phyloP scores from a whole-genome alignment of 2,797 vertebrate genomes.

The Darevskia mixta region DNA sequence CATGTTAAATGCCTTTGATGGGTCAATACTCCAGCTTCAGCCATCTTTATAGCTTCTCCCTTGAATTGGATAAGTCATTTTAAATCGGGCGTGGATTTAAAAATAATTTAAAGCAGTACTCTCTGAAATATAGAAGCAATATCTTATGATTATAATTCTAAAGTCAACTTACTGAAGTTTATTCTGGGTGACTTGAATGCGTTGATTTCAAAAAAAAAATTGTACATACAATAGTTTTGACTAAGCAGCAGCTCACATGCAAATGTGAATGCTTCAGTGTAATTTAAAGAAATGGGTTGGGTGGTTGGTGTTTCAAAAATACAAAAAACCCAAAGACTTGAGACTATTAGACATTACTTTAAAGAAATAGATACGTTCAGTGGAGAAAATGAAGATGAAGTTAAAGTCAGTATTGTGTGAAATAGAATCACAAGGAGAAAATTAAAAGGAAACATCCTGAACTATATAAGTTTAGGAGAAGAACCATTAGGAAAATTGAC shows the following conservation, averaged over 20 bases:
- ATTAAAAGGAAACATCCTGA: not conserved
- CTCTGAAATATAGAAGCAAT: not conserved
- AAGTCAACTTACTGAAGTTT: slow-evolving; percentile 23
- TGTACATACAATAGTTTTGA: not conserved
- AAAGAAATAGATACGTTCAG: not conserved
- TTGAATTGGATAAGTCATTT: not conserved
- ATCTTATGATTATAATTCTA: slow-evolving; percentile 31
- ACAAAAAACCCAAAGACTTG: not conserved
- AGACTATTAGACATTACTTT: not conserved
- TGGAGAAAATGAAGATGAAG: slow-evolving; percentile 32
- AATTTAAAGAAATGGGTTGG: slow-evolving; percentile 14
- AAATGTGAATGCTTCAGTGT: slow-evolving; percentile 34
- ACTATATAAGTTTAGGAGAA: slow-evolving; percentile 41
- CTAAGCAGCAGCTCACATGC: not conserved
- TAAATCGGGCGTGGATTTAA: slow-evolving; percentile 48
- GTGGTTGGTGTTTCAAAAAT: slow-evolving; percentile 16
- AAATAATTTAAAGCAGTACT: not conserved
- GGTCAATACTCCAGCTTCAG: slow-evolving; percentile 36
- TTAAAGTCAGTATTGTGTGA: slow-evolving; percentile 44
- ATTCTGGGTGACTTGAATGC: not conserved
- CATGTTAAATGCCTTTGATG: slow-evolving; percentile 34
- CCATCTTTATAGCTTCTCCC: slow-evolving; percentile 10
- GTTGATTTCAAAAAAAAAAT: not conserved
- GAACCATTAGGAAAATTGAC: slow-evolving; percentile 42
- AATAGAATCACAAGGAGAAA: slow-evolving; percentile 41